phyloP scores from a whole-genome alignment of 2,113 vertebrate genomes.

The Phyllopteryx taeniolatus region DNA sequence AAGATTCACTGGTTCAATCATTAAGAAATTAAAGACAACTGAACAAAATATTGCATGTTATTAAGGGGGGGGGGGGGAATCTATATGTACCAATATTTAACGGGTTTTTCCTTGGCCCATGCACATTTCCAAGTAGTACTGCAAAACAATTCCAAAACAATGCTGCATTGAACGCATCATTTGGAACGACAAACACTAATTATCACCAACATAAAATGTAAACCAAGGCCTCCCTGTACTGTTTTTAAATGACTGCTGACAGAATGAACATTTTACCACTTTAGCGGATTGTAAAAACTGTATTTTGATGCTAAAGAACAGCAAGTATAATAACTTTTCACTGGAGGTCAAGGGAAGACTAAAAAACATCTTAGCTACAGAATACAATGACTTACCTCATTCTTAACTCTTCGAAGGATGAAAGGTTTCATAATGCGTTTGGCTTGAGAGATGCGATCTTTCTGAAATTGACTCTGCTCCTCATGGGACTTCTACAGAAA shows the following conservation, averaged over 20 bases:
- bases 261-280: not conserved
- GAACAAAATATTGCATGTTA: too few species aligned
- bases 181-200: too few species aligned
- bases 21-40: too few species aligned
- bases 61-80: too few species aligned
- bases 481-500: slow-evolving; percentile 83
- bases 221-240: too few species aligned
- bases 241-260: not conserved
- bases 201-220: too few species aligned
- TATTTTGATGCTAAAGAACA: not conserved
- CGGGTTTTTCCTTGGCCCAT: too few species aligned
- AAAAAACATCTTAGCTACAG: not conserved
- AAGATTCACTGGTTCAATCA: not conserved
- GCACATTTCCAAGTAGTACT: too few species aligned
- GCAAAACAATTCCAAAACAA: too few species aligned
- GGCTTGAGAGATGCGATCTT: slow-evolving; percentile 89
- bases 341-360: not conserved
- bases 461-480: slow-evolving; percentile 89
- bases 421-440: slow-evolving; percentile 98
- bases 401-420: slow-evolving; percentile 92
- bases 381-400: slow-evolving; percentile 75
- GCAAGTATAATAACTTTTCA: not conserved
- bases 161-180: too few species aligned
- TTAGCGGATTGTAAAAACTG: not conserved
- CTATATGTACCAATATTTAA: too few species aligned